Percentiles rank a stretch among this genome's conserved stretches.
Evolutionary conservation across 2,113 vertebrate species (phyloP).

Genomic region (Porphyrio hochstetteri): DNA sequence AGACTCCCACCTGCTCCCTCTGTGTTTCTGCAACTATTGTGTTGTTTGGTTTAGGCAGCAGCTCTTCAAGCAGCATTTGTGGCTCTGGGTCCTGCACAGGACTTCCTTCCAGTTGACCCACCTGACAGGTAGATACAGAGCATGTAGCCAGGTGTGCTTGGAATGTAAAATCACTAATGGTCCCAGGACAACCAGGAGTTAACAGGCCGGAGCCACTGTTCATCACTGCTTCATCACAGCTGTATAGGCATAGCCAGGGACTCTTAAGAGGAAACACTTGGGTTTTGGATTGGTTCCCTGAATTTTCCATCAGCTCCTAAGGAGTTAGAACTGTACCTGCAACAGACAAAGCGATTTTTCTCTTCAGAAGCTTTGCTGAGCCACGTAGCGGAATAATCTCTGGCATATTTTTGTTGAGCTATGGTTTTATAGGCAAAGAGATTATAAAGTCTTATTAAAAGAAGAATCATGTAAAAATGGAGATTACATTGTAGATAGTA

Average conservation of each 20-base stretch:
- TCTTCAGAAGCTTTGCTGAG: neutral
- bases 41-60: neutral
- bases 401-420: neutral
- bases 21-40: neutral
- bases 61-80: neutral
- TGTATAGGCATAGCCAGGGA: neutral
- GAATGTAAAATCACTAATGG: neutral
- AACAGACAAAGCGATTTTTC: neutral
- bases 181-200: neutral
- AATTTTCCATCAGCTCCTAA: neutral
- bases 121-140: neutral
- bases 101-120: neutral
- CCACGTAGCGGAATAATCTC: neutral
- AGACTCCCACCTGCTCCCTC: neutral
- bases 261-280: neutral
- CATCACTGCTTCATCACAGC: neutral
- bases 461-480: constrained; percentile 5
- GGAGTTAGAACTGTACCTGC: neutral
- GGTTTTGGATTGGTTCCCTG: neutral
- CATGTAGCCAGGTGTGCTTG: neutral
- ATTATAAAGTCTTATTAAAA: constrained; percentile 14
- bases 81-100: neutral
- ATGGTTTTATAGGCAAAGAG: neutral
- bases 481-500: neutral
- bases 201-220: neutral